Percentiles rank a stretch among this genome's conserved stretches.
Evolutionary conservation across 2,888 invertebrate genomes (phyloP).

Genomic region (Netelia fuscicornis): DNA sequence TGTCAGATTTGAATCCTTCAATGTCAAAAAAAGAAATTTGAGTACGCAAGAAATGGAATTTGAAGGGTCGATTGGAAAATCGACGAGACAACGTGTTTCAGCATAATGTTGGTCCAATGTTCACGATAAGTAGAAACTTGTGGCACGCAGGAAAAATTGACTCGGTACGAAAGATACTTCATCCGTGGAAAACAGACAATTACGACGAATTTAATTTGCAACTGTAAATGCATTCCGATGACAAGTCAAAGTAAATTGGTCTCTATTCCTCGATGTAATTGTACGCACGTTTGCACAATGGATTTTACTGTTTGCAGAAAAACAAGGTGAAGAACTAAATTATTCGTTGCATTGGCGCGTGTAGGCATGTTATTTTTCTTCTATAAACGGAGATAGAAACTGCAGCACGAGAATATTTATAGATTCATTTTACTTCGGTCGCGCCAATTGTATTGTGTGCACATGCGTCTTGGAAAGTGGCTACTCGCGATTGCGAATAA

Average conservation of each 20-base stretch:
- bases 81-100: too few species aligned
- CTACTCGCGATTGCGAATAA: too few species aligned
- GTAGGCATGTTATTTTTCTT: neutral
- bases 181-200: neutral
- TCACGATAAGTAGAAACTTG: neutral
- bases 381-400: neutral
- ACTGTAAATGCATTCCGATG: conserved; percentile 8
- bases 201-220: conserved; percentile 7
- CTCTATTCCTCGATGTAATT: neutral
- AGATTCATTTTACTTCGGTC: neutral
- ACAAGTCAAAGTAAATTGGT: conserved; percentile 13
- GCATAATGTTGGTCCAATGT: neutral
- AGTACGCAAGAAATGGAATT: too few species aligned
- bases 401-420: conserved; percentile 1
- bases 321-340: neutral
- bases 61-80: too few species aligned
- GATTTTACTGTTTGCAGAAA: neutral
- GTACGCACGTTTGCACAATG: conserved; percentile 5
- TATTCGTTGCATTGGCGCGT: neutral
- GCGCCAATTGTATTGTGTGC: conserved; percentile 23
- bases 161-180: neutral
- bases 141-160: neutral
- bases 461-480: neutral
- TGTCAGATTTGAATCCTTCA: too few species aligned
- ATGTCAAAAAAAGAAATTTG: too few species aligned